Evolutionary conservation across 2,888 invertebrate species (phyloP).

Genomic region (Proisotoma minuta): DNA sequence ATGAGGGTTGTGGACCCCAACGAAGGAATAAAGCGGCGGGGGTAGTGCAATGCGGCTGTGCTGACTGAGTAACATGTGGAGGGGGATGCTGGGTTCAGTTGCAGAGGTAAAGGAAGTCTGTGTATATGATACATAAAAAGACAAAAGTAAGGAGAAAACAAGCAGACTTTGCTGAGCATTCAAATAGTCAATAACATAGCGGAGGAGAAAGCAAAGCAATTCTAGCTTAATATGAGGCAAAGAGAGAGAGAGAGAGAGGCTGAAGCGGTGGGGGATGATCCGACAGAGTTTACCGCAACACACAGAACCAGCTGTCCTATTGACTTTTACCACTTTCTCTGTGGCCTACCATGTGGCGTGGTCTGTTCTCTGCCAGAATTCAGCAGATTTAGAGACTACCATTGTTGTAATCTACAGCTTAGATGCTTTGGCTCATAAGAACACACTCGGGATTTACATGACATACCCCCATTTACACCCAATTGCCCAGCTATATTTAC

Average conservation of each 20-base stretch:
- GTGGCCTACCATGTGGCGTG: slow-evolving; percentile 8
- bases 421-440: neutral
- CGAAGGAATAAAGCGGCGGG: slow-evolving; percentile 17
- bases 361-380: neutral
- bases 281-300: slow-evolving; percentile 9
- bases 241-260: slow-evolving; percentile 13
- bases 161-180: no score
- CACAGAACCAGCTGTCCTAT: neutral
- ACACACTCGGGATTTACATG: slow-evolving; percentile 7
- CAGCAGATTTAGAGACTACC: no score
- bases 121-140: neutral
- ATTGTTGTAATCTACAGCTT: no score
- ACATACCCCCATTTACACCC: slow-evolving; percentile 9
- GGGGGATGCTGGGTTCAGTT: slow-evolving; percentile 4
- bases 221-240: neutral
- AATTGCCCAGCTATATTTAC: neutral
- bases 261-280: no score
- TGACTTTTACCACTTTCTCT: slow-evolving; percentile 10
- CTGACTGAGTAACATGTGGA: slow-evolving; percentile 22
- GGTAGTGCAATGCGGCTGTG: slow-evolving; percentile 26
- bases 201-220: slow-evolving; percentile 1
- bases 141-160: neutral
- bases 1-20: slow-evolving; percentile 12
- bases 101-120: slow-evolving; percentile 5
- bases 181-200: no score